phyloP scores from a whole-genome alignment of 2,888 invertebrate genomes.

The Sinohyriopsis cumingii region DNA sequence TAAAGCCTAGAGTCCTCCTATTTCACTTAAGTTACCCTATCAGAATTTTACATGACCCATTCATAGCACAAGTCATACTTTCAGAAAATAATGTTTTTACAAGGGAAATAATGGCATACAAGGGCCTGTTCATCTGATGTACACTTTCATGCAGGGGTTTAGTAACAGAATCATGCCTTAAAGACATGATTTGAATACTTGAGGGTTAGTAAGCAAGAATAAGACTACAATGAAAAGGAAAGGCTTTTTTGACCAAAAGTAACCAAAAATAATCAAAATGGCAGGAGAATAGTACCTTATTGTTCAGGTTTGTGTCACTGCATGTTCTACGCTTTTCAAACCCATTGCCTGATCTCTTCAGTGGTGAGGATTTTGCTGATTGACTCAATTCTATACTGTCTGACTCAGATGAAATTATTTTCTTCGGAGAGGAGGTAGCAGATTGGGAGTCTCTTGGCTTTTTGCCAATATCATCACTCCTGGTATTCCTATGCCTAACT shows the following conservation, averaged over 20 bases:
- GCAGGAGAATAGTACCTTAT: background rate
- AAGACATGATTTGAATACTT: too few species aligned
- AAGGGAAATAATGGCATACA: too few species aligned
- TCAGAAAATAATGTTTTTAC: too few species aligned
- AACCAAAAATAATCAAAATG: conserved; percentile 10
- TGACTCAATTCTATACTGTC: conserved; percentile 22
- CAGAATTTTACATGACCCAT: too few species aligned
- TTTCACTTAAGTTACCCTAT: too few species aligned
- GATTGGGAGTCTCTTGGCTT: background rate
- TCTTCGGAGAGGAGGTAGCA: background rate
- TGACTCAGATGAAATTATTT: conserved; percentile 1
- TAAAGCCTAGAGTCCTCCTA: too few species aligned
- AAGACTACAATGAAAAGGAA: background rate
- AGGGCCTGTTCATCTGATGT: too few species aligned
- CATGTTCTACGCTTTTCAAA: conserved; percentile 32
- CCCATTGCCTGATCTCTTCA: conserved; percentile 22
- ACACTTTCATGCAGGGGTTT: too few species aligned
- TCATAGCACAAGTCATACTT: too few species aligned
- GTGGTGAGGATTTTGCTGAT: conserved; percentile 38
- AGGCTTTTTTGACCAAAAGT: background rate
- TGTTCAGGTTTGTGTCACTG: conserved; percentile 47
- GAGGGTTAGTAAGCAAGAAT: too few species aligned
- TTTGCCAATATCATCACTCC: conserved; percentile 2
- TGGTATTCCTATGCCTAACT: conserved; percentile 3
- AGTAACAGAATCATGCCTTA: too few species aligned